These are phyloP conservation scores for Pasiphila rectangulata DNA, from an alignment of 2,888 invertebrate genomes.

Conservation along the genomic window DNA sequence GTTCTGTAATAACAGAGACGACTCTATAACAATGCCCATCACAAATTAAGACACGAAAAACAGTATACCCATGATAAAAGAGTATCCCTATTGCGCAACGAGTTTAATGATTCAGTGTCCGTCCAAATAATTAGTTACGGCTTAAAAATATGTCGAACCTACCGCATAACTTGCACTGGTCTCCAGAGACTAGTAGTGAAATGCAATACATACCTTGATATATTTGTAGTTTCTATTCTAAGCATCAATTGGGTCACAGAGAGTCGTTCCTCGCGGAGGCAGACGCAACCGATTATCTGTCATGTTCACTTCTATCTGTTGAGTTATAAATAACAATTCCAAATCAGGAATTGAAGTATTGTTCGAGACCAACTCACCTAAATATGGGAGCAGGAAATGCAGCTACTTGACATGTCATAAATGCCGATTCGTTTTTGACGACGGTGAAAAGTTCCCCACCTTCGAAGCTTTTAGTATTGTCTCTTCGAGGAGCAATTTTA, in stretches of 20 bases:
- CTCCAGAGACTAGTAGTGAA: background rate
- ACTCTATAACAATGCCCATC: constrained; percentile 37
- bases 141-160: background rate
- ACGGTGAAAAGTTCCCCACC: constrained; percentile 83
- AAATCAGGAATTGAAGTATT: constrained; percentile 34
- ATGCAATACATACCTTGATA: background rate
- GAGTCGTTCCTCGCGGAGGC: background rate
- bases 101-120: too few relatives aligned
- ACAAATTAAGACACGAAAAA: constrained; percentile 1
- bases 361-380: constrained; percentile 81
- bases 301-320: constrained; percentile 84
- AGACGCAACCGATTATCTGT: constrained; percentile 76
- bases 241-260: constrained; percentile 1
- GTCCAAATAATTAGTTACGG: too few relatives aligned
- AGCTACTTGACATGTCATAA: constrained; percentile 85
- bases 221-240: background rate
- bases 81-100: too few relatives aligned
- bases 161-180: background rate
- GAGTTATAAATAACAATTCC: constrained; percentile 80
- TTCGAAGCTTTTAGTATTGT: constrained; percentile 77
- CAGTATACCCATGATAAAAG: background rate
- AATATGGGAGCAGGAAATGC: constrained; percentile 85
- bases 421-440: constrained; percentile 71
- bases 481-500: constrained; percentile 82
- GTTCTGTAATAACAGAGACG: constrained; percentile 81